Base-by-base conservation (phyloP, 1,140 invertebrate species). In the Ooceraea biroi region DNA sequence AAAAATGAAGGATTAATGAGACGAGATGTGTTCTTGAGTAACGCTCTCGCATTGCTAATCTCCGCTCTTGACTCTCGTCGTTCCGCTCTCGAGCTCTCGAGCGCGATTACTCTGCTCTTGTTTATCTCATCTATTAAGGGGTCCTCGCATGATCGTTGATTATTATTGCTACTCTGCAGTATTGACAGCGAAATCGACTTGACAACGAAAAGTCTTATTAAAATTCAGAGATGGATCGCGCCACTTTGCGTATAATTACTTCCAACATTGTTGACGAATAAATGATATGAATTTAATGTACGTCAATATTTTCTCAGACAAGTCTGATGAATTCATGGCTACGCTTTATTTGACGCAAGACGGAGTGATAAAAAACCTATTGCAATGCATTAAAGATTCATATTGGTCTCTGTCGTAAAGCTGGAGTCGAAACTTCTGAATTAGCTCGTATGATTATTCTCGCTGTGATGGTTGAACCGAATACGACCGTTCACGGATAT, bases 91-190 rank as follows among this genome's bases (percentile, higher is more conserved):
- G 25, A 46, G 25, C 3, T n/a, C n/a, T n/a, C 11, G 60, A 50
- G 25, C 19, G 25, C 22, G 36, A 41, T 78, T 68, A 46, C 48
- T 78, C 63, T 78, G 17, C 52, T 80, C 65, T 69, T 46, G 19
- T 80, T 80, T 80, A 80, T 80, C 76, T 80, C 25, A 50, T 27
- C 65, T 58, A 36, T 80, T 58, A 30, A 80, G 11, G 25, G n/a
- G 65, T 58, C n/a, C 17, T 44, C 36, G 22, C 30, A 44, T 22
- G 36, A 78, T 68, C 36, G 50, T 55, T 17, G 50, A 63, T 80
- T 69, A 58, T 41, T 57, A 36, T 27, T 46, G 50, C 36, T 46
- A 69, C 36, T 80, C 65, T 17, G 12, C 52, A 61, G 27, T 77
- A 77, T 55, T 19, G 74, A 77, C 12, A 66, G 30, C 14, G 17